Base-by-base conservation (phyloP, 2,888 invertebrate genomes). In the Drosophila testacea region DNA sequence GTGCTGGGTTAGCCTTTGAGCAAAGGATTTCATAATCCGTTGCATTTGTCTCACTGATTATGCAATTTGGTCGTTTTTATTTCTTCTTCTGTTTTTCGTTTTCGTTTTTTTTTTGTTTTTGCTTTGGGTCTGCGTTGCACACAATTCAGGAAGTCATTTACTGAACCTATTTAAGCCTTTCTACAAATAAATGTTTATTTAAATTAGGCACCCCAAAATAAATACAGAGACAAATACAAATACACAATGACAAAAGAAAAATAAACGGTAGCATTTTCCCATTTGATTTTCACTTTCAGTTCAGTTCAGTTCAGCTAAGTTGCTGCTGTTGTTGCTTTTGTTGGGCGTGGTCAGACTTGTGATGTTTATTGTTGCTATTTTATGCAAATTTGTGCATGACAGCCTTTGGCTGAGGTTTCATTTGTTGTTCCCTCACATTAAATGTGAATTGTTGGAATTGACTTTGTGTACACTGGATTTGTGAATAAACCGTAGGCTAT, bases 161-260 rank as follows among this genome's bases (percentile, higher is more conserved):
- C 85, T 82, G 68, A 72, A 66, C 72, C 68, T 72, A 88, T 85
- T 83, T 83, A 77, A 67, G 88, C 86, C 86, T 80, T 69, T 76
- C 69, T 63, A 65, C 88, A 83, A 88, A 87, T 86, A 88, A 88
- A 84, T 89, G 89, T 88, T 84, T 84, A 87, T 84, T 88, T 87
- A 84, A 84, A 84, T 84, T 88, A 83, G 83, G 65, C 66, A 48
- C 59, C 52, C 52, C 75, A 66, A 79, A 77, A 71, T 73, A 82
- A 78, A 82, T 83, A 77, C 56, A 44, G 54, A 63, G 11, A 61
- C 42, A 66, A 56, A 55, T 27, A 51, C 39, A 62, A 56, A 65
- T 68, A 59, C 50, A 62, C 57, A 42, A 57, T 47, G 32, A 52
- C 44, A 44, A 10, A 28, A 36, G 9, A 39, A 62, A 70, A 67